Evolutionary conservation across 2,888 invertebrate species (phyloP).

Genomic region (Nomada flava): DNA sequence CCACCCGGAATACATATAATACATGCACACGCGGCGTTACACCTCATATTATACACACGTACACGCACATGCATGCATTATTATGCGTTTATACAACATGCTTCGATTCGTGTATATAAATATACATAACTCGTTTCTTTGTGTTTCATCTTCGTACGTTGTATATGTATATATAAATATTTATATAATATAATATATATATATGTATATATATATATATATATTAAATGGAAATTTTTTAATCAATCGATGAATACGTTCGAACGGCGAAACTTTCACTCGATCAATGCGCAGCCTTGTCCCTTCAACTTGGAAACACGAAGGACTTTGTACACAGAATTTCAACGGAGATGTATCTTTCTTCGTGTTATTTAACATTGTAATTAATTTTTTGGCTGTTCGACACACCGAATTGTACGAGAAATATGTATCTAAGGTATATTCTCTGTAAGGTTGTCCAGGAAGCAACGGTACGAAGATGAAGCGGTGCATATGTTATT

Average conservation of each 20-base stretch:
- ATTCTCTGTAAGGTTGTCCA: neutral
- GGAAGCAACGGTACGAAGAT: slow-evolving; percentile 59
- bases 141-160: slow-evolving; percentile 68
- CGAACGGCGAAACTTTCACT: too few relatives aligned
- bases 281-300: too few relatives aligned
- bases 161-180: neutral
- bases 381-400: neutral
- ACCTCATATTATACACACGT: neutral
- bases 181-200: neutral
- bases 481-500: slow-evolving; percentile 68
- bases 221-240: neutral
- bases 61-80: slow-evolving; percentile 27
- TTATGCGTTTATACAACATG: slow-evolving; percentile 26
- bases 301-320: too few relatives aligned
- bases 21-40: neutral
- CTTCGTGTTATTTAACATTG: too few relatives aligned
- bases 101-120: slow-evolving; percentile 57
- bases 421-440: neutral
- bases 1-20: neutral
- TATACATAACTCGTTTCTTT: slow-evolving; percentile 61
- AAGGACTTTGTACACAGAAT: too few relatives aligned
- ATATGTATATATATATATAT: neutral
- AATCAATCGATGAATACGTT: neutral
- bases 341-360: too few relatives aligned
- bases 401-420: slow-evolving; percentile 16